Percentiles rank a stretch among this genome's conserved stretches.
phyloP scores from a whole-genome alignment of 2,113 vertebrate genomes.

The Aegithalos caudatus region DNA sequence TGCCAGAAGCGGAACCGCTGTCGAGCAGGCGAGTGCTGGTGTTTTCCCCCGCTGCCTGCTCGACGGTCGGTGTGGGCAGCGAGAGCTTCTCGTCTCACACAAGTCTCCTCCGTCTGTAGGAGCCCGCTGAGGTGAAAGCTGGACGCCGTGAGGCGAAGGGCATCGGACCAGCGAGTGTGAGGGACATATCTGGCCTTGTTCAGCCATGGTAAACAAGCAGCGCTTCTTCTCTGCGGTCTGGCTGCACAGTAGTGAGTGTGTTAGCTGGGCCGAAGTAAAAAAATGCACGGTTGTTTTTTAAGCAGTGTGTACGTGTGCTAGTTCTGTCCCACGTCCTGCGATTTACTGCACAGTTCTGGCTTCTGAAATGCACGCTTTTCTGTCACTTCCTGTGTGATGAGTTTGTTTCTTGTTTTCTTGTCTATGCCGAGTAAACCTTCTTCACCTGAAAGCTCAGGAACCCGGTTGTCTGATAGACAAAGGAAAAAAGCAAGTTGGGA shows the following conservation, averaged over 20 bases:
- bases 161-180: rapidly evolving
- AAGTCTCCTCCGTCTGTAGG: rapidly evolving
- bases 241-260: neutral
- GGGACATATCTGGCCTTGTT: neutral
- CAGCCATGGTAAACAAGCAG: neutral
- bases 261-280: neutral
- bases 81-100: rapidly evolving
- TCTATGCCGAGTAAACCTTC: rapidly evolving
- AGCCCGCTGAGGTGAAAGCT: neutral
- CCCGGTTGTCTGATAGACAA: neutral
- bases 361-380: rapidly evolving
- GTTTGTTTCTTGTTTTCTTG: neutral
- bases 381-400: neutral
- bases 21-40: neutral
- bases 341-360: neutral
- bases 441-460: neutral
- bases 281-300: rapidly evolving
- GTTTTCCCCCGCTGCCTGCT: rapidly evolving
- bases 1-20: neutral
- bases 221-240: neutral
- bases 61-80: rapidly evolving
- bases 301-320: rapidly evolving
- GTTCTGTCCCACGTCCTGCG: neutral
- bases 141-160: neutral
- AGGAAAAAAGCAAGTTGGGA: too few relatives aligned